Evolutionary conservation across 2,797 vertebrate species (phyloP).

Genomic region (Philypnodon macrostomus): DNA sequence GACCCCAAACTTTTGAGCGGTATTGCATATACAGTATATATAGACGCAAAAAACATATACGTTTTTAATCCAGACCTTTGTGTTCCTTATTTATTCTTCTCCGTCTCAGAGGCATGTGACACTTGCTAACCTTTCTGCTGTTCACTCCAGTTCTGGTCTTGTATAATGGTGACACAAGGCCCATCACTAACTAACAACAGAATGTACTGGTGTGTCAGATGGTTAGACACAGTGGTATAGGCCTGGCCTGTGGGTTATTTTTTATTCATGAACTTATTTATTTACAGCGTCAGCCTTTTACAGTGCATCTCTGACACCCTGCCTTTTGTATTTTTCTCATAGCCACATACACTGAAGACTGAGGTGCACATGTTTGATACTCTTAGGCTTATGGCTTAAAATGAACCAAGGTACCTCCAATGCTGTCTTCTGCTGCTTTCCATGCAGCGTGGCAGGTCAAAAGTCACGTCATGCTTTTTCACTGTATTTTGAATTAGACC

Average conservation of each 20-base stretch:
- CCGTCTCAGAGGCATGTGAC: neutral
- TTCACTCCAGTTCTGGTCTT: neutral
- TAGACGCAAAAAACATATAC: too few species aligned
- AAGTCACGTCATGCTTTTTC: neutral
- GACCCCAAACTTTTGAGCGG: too few species aligned
- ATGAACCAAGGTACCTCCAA: neutral
- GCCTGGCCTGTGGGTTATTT: conserved; percentile 13
- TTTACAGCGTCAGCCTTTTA: conserved; percentile 17
- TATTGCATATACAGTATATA: too few species aligned
- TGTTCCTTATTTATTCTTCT: neutral
- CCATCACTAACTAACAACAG: conserved; percentile 4
- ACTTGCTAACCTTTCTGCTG: neutral
- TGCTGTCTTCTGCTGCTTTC: neutral
- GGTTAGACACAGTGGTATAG: neutral
- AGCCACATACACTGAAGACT: conserved; percentile 1
- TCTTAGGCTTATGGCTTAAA: neutral
- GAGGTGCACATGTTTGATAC: neutral
- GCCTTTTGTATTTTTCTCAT: conserved; percentile 7
- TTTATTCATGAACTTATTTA: conserved; percentile 32
- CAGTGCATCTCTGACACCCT: conserved; percentile 2
- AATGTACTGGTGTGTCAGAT: neutral
- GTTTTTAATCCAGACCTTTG: too few species aligned
- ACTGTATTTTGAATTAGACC: neutral
- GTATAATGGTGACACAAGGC: conserved; percentile 7
- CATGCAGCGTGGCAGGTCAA: neutral